These are phyloP conservation scores for Galerucella nymphaeae DNA, from an alignment of 2,888 invertebrate genomes.

Conservation along the genomic window DNA sequence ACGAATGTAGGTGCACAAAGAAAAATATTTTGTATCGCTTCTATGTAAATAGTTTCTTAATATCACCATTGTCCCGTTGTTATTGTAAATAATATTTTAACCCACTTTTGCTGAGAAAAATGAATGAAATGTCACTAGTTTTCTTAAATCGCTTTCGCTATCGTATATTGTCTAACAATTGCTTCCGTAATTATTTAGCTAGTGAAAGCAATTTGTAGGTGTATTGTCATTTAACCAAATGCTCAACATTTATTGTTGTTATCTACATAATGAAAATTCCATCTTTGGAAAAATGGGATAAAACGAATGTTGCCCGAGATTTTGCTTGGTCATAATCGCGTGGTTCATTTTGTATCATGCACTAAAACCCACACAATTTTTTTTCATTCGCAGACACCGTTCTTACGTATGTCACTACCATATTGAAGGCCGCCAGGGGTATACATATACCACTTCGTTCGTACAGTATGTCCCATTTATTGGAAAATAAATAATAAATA, in stretches of 20 bases:
- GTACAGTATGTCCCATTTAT: not conserved
- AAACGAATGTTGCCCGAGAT: not conserved
- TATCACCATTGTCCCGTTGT: not conserved
- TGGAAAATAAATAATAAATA: no score
- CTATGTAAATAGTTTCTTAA: not conserved
- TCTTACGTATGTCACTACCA: not conserved
- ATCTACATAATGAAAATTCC: not conserved
- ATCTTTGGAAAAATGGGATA: not conserved
- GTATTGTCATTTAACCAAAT: constrained; percentile 1
- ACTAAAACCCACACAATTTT: constrained; percentile 4
- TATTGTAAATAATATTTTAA: not conserved
- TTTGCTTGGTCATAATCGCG: no score
- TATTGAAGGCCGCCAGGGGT: not conserved
- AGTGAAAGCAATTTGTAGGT: constrained; percentile 1
- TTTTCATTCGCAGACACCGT: not conserved
- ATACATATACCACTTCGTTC: not conserved
- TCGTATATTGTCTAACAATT: constrained; percentile 9
- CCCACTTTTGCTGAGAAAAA: not conserved
- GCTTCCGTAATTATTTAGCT: constrained; percentile 8
- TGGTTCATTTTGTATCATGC: not conserved
- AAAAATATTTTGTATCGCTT: not conserved
- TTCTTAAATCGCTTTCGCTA: not conserved
- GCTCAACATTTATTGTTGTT: not conserved
- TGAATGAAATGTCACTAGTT: not conserved
- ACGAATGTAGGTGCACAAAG: no score